Base-by-base conservation (phyloP, 2,888 invertebrate species). In the Diarsia dahlii region DNA sequence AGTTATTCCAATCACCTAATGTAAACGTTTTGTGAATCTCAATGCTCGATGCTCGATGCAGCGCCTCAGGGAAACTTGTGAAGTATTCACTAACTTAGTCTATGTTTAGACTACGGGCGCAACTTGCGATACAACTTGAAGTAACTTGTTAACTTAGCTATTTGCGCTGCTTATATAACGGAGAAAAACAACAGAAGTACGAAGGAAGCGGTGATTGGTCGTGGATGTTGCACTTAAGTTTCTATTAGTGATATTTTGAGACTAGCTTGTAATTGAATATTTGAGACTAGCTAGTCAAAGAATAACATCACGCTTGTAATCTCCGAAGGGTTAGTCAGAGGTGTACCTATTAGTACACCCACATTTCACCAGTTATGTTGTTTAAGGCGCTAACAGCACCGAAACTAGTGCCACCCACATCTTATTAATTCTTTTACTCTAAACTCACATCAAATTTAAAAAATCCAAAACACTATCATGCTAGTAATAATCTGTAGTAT, bases 71-170 rank as follows among this genome's bases (percentile, higher is more conserved):
- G 50, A 60, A 34, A 50, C 65, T 60, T 39, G 18, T 69, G 60
- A 60, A 65, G 58, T 65, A 64, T 65, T 63, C 74, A 76, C 58
- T 45, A 81, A 79, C 76, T 76, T 60, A 60, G 48, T 34, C 54
- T 65, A 34, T 63, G 45, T 75, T 74, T 56, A 81, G 62, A 74
- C 54, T 60, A 1, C 20, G 28, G 48, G 28, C 58, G 39, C 28
- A 79, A 81, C 58, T 81, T 69, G 23, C 45, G 48, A 69, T 68
- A 60, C 56, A 68, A 76, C 64, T 80, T 56, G 18, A 60, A 50
- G 68, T 65, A 69, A 63, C 39, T 77, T 64, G 74, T 64, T 58
- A 67, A 64, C 39, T 82, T 52, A 68, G 63, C 50, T 60, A 71
- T 50, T 71, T 54, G 58, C 58, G 23, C 28, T 70, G 50, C 56